A percentile compares a stretch with the other conserved stretches of the same genome.
Conservation (phyloP, 2,888 invertebrate genomes). For the Argynnis bischoffii region DNA sequence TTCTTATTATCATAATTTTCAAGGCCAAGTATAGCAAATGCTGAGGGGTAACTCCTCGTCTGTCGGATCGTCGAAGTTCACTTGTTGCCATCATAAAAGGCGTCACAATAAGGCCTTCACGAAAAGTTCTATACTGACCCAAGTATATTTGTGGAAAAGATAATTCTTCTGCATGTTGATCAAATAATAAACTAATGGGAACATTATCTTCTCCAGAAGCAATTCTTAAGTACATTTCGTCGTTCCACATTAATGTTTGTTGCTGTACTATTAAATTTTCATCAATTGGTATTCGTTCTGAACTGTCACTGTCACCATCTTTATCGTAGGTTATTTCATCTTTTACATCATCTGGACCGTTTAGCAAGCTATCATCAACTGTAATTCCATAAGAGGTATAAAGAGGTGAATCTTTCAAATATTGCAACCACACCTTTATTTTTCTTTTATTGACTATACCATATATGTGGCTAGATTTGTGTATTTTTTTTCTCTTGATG, state of each 20-base stretch:
- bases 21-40: slow-evolving; percentile 48
- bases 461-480: slow-evolving; percentile 39
- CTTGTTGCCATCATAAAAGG: slow-evolving; percentile 49
- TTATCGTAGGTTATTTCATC: neutral
- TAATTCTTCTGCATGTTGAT: slow-evolving; percentile 34
- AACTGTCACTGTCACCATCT: slow-evolving; percentile 34
- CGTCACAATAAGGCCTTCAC: slow-evolving; percentile 43
- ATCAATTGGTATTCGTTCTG: slow-evolving; percentile 44
- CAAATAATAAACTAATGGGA: slow-evolving; percentile 20
- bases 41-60: slow-evolving; percentile 49
- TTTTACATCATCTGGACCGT: too few relatives aligned
- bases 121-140: slow-evolving; percentile 42
- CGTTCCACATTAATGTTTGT: slow-evolving; percentile 35
- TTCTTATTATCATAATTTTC: slow-evolving; percentile 47
- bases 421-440: slow-evolving; percentile 44
- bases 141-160: slow-evolving; percentile 47
- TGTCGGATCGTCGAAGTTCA: slow-evolving; percentile 49
- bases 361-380: neutral
- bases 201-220: slow-evolving; percentile 22
- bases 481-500: slow-evolving; percentile 32
- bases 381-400: neutral
- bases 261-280: slow-evolving; percentile 39
- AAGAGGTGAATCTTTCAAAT: slow-evolving; percentile 32
- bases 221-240: slow-evolving; percentile 24
- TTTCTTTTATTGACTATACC: slow-evolving; percentile 40